Evolutionary conservation across 2,797 vertebrate species (phyloP).

Genomic region (Pelochelys cantorii): DNA sequence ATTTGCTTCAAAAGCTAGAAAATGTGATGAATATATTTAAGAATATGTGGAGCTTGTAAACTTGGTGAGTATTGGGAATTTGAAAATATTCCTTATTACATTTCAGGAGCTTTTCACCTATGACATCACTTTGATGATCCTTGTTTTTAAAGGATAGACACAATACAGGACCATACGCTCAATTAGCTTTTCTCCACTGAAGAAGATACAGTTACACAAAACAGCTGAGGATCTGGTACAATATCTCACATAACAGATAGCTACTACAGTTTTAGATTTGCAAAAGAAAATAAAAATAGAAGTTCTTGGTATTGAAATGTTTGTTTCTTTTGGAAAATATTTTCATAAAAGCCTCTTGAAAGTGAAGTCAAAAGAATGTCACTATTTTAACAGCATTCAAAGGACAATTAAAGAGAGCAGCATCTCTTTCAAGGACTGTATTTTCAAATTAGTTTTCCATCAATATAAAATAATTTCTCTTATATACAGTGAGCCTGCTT

Average conservation of each 20-base stretch:
- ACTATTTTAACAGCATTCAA: constrained; percentile 1
- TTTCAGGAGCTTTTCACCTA: not conserved
- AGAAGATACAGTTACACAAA: not conserved
- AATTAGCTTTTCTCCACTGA: constrained; percentile 3
- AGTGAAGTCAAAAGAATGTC: constrained; percentile 26
- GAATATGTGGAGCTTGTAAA: not conserved
- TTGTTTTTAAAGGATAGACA: not conserved
- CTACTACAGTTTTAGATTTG: constrained; percentile 44
- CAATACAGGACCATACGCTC: not conserved
- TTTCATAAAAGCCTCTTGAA: constrained; percentile 46
- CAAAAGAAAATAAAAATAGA: constrained; percentile 17
- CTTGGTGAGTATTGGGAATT: not conserved
- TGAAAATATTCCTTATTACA: not conserved
- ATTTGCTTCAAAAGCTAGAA: not conserved
- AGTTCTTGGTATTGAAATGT: constrained; percentile 47
- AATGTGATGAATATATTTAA: constrained; percentile 7
- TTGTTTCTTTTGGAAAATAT: constrained; percentile 54
- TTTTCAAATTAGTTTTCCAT: not conserved
- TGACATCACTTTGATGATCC: not conserved
- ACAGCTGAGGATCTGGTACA: not conserved
- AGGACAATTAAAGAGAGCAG: not conserved
- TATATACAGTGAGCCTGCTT: not conserved
- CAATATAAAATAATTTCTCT: not conserved
- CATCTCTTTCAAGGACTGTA: not conserved
- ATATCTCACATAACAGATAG: not conserved